Evolutionary conservation across 2,888 invertebrate genomes (phyloP), one percentile per base, ranked within the genome.

Genomic region (Calameuta idolon): DNA sequence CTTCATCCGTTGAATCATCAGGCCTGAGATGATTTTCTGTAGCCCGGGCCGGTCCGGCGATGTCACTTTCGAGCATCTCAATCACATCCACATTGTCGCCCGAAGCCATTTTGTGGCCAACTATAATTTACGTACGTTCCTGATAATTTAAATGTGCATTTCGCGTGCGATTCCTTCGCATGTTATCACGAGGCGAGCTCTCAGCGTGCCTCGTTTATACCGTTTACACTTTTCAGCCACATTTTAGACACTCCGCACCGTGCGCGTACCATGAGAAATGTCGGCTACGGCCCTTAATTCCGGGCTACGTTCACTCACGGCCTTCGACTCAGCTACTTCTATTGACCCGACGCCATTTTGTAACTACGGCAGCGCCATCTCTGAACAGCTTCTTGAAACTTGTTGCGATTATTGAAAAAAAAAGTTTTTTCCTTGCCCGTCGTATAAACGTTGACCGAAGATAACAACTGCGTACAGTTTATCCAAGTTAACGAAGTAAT

Each of bases 41-140:
- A 71, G 79, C 79, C 74, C 83, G 87, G 75, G 83, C 81, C 80
- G 88, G 85, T 75, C 85, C 87, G 77, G 88, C 82, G 83, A 90
- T 86, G 89, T 94, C 94, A 91, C 94, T 94, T 92, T 96, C 96
- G 92, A 95, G 94, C 85, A 93, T 92, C 94, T 96, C 96, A 91
- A 96, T 96, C 92, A 94, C 94, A 93, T 96, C 96, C 91, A 95
- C 93, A 90, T 93, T 95, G 93, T 96, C 96, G 91, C 96, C 96
- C 92, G 96, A 96, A 94, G 96, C 96, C 96, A 96, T 96, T 93
- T 94, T 93, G 91, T 88, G 83, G 69, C n/a, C 40, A 73, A 71
- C 37, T 37, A 34, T 76, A 76, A 76, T 76, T 79, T 76, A 79
- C 74, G 68, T 55, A 74, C 75, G 37, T 69, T 79, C 74, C 76